Percentiles rank a stretch among this genome's conserved stretches.
Evolutionary conservation across 2,888 invertebrate species (phyloP).

Genomic region (Ophioninae sp.): DNA sequence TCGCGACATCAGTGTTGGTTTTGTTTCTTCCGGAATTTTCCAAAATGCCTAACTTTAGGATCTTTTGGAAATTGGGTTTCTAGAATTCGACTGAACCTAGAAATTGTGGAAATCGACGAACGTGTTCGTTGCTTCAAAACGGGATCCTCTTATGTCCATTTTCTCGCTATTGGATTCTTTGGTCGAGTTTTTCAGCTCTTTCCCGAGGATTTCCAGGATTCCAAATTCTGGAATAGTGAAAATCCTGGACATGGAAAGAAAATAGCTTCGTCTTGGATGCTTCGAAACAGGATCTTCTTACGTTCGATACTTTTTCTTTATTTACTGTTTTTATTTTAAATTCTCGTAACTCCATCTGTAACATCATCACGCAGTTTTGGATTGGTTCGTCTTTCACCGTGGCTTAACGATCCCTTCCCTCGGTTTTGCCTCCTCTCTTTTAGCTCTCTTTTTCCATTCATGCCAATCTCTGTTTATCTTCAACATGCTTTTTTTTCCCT

Average conservation of each 20-base stretch:
- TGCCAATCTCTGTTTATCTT: constrained; percentile 18
- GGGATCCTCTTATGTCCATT: no score
- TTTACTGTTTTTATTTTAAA: not conserved
- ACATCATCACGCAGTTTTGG: not conserved
- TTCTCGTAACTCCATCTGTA: not conserved
- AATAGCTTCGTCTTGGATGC: constrained; percentile 4
- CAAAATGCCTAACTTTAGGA: no score
- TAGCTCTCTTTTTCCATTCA: constrained; percentile 4
- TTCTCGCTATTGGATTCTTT: no score
- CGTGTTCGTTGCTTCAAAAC: no score
- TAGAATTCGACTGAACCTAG: no score
- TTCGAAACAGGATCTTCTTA: not conserved
- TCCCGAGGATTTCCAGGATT: not conserved
- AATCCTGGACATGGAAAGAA: not conserved
- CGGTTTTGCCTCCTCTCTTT: not conserved
- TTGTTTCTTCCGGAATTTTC: no score
- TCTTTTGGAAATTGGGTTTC: no score
- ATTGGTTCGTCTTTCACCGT: constrained; percentile 6
- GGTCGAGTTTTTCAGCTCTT: no score
- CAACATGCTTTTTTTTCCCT: not conserved
- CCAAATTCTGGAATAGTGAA: not conserved
- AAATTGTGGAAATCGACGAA: no score
- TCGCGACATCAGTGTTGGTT: not conserved
- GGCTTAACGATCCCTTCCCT: not conserved
- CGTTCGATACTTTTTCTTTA: not conserved